phyloP scores from a whole-genome alignment of 2,888 invertebrate genomes.

The Euproctis similis region DNA sequence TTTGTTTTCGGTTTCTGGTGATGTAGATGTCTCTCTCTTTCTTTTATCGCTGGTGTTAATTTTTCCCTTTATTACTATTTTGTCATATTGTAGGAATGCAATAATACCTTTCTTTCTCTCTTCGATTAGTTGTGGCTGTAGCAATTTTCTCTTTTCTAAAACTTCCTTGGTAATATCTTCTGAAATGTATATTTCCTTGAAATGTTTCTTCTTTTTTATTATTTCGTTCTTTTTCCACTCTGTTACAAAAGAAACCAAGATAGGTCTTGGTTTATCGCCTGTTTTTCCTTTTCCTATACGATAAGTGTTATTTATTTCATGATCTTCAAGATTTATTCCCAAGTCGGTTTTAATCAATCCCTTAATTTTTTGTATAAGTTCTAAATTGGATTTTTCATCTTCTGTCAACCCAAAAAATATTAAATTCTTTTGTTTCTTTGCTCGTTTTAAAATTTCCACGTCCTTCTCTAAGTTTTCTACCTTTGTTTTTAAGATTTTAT shows the following conservation, averaged over 20 bases:
- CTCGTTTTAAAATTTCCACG: no score
- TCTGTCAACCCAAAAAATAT: no score
- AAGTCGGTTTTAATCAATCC: no score
- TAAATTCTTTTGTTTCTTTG: no score
- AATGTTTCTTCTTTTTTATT: no score
- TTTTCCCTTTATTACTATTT: slow-evolving; percentile 2
- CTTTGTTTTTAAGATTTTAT: no score
- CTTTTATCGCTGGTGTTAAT: not conserved
- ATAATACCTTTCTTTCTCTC: slow-evolving; percentile 5
- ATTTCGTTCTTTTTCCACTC: slow-evolving; percentile 1
- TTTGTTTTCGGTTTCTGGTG: slow-evolving; percentile 1
- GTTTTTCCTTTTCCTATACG: not conserved
- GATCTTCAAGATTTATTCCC: not conserved
- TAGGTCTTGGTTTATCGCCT: not conserved
- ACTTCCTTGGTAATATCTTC: slow-evolving; percentile 8
- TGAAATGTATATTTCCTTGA: slow-evolving; percentile 4
- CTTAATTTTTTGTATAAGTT: no score
- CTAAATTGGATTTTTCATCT: no score
- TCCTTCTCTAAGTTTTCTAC: no score
- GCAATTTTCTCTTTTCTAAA: slow-evolving; percentile 6
- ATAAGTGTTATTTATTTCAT: slow-evolving; percentile 1
- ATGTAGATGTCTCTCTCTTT: slow-evolving; percentile 1
- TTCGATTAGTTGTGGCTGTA: no score
- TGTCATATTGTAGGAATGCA: slow-evolving; percentile 4
- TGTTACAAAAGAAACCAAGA: not conserved